Conservation (phyloP, 2,797 vertebrate genomes). For the Sitta carolinensis region DNA sequence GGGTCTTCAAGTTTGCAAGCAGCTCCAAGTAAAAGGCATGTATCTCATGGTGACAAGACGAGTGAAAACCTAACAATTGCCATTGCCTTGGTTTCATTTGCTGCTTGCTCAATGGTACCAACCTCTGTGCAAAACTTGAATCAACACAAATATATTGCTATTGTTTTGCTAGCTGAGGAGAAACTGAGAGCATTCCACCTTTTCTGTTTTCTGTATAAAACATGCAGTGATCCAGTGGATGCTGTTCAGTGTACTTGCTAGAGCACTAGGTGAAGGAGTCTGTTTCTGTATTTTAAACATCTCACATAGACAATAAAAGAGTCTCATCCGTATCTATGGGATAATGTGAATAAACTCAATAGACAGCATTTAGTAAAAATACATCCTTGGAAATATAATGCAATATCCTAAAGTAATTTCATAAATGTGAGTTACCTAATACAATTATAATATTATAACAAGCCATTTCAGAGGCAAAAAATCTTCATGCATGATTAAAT, state of each 20-base stretch:
- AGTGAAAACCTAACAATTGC: not conserved
- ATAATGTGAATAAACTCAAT: constrained; percentile 35
- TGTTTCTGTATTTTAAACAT: not conserved
- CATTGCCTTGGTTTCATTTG: not conserved
- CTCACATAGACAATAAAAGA: not conserved
- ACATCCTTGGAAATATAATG: constrained; percentile 8
- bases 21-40: not conserved
- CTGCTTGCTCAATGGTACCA: not conserved
- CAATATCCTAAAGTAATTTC: constrained; percentile 9
- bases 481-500: not conserved
- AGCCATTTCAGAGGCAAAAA: constrained; percentile 2
- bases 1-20: not conserved
- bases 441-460: not conserved
- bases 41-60: not conserved
- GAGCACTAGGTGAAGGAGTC: not conserved
- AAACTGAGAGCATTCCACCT: not conserved
- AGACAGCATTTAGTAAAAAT: constrained; percentile 25
- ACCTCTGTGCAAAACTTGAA: not conserved
- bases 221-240: not conserved
- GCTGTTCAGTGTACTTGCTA: not conserved
- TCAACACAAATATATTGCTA: not conserved
- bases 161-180: not conserved
- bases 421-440: not conserved
- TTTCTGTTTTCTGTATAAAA: not conserved
- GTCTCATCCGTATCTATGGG: not conserved